Evolutionary conservation across 1,140 invertebrate species (phyloP).

Genomic region (Euwallacea fornicatus): DNA sequence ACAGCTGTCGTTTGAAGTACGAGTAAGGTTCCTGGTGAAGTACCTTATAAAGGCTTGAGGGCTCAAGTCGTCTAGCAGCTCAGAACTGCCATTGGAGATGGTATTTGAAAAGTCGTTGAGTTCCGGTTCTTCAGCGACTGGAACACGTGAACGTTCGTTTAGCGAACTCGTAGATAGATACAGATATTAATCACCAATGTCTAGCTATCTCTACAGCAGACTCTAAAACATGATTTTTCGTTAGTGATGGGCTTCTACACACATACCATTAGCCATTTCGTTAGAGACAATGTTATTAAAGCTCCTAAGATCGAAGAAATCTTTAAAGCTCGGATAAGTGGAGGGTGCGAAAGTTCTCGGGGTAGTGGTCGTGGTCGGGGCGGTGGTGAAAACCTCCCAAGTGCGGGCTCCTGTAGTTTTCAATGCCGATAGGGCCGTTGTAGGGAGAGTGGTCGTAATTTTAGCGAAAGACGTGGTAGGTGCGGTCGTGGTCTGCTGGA

Average conservation of each 20-base stretch:
- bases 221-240: no score
- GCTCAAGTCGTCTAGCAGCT: conserved; percentile 46
- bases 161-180: no score
- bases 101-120: conserved; percentile 31
- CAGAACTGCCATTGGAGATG: conserved; percentile 45
- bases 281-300: conserved; percentile 47
- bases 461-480: conserved; percentile 36
- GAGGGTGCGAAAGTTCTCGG: conserved; percentile 24
- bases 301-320: conserved; percentile 46
- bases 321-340: conserved; percentile 36
- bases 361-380: conserved; percentile 40
- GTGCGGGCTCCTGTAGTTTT: conserved; percentile 43
- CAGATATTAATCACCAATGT: no score
- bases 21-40: conserved; percentile 35
- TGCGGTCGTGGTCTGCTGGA: conserved; percentile 31
- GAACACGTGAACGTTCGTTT: conserved; percentile 9
- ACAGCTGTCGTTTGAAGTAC: conserved; percentile 59
- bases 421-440: conserved; percentile 56
- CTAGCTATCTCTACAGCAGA: no score
- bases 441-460: conserved; percentile 53
- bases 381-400: conserved; percentile 35
- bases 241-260: neutral
- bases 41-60: conserved; percentile 48
- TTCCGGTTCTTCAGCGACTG: conserved; percentile 44
- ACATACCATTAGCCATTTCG: conserved; percentile 47